These are phyloP conservation scores for Diarsia mendica DNA, from an alignment of 2,888 invertebrate species.

Conservation along the genomic window DNA sequence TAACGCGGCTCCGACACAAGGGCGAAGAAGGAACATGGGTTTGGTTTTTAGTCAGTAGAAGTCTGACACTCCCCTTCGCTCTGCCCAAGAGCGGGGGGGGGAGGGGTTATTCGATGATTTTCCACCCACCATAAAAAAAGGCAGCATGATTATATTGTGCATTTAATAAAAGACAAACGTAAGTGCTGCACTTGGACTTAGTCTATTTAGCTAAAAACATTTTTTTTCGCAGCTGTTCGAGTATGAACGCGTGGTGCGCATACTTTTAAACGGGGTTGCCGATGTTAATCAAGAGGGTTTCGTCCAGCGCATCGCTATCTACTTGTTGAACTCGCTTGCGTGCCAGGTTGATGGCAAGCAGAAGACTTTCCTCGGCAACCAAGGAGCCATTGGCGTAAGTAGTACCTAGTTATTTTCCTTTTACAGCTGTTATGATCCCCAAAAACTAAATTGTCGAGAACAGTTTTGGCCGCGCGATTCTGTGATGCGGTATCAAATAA, in stretches of 20 bases:
- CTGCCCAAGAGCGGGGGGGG: no score
- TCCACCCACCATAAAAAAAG: no score
- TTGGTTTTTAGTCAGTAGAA: no score
- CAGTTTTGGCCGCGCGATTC: not conserved
- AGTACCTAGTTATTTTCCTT: slow-evolving; percentile 26
- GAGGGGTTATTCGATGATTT: no score
- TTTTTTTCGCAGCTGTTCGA: slow-evolving; percentile 94
- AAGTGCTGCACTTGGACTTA: not conserved
- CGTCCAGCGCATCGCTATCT: slow-evolving; percentile 98
- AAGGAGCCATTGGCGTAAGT: slow-evolving; percentile 95
- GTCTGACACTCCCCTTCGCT: no score
- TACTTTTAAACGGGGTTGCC: slow-evolving; percentile 95
- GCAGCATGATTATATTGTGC: not conserved
- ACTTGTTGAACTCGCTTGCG: slow-evolving; percentile 97
- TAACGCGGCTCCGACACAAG: no score
- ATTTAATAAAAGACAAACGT: not conserved
- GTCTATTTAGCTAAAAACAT: not conserved
- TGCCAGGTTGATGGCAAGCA: slow-evolving; percentile 98
- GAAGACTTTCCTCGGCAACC: slow-evolving; percentile 96
- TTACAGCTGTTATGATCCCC: not conserved
- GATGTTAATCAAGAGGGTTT: slow-evolving; percentile 96
- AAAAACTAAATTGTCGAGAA: not conserved
- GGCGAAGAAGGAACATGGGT: no score
- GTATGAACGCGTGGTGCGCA: slow-evolving; percentile 95
- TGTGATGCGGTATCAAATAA: not conserved